Percentiles rank a stretch among this genome's conserved stretches.
Conservation (phyloP, 2,888 invertebrate genomes). For the Onthophagus sagittarius region DNA sequence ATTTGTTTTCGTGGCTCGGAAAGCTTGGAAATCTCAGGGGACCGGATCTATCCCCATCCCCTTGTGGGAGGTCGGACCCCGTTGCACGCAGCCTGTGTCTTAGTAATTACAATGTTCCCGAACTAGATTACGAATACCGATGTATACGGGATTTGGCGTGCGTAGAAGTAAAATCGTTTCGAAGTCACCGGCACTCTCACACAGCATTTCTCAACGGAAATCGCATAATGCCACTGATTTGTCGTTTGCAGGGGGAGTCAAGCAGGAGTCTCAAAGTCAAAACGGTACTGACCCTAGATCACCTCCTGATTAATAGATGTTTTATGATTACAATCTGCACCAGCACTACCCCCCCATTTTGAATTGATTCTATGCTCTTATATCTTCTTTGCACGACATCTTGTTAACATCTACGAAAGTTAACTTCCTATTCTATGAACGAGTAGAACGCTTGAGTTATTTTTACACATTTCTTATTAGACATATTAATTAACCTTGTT, state of each 20-base stretch:
- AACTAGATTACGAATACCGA: neutral
- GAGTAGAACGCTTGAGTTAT: too few species aligned
- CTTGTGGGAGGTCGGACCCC: neutral
- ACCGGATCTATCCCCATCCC: neutral
- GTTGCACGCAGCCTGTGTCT: neutral
- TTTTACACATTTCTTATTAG: too few species aligned
- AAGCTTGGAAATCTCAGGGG: neutral
- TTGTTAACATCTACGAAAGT: neutral
- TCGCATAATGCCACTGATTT: neutral
- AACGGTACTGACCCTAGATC: neutral
- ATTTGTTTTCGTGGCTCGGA: constrained; percentile 8
- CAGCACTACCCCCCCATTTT: neutral
- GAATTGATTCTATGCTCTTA: neutral
- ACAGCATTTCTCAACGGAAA: neutral
- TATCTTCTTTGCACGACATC: neutral
- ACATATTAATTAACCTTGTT: too few species aligned
- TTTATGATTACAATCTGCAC: neutral
- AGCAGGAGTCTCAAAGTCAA: neutral
- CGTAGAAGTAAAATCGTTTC: neutral
- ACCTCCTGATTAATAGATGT: neutral
- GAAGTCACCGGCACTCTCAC: neutral
- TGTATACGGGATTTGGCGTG: neutral
- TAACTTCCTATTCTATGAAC: neutral
- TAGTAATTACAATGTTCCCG: neutral
- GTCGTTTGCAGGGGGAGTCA: neutral